Conservation (phyloP, 2,888 invertebrate species). For the Bedellia somnulentella region DNA sequence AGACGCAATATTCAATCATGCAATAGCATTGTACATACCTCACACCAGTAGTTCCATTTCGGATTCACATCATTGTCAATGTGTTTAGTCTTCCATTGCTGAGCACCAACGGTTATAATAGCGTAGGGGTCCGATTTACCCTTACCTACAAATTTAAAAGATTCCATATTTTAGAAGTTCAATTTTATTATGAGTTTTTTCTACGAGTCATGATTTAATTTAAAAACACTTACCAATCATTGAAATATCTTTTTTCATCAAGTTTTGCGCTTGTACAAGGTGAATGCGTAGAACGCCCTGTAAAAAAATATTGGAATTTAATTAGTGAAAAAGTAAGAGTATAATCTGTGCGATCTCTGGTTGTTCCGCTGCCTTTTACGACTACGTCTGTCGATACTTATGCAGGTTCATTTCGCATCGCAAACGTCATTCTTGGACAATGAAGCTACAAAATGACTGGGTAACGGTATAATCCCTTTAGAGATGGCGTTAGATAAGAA, state of each 20-base stretch:
- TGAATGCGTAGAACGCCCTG: constrained; percentile 94
- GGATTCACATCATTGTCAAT: constrained; percentile 94
- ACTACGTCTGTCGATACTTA: too few relatives aligned
- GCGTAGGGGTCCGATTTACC: constrained; percentile 98
- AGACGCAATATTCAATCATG: too few relatives aligned
- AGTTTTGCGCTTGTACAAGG: constrained; percentile 90
- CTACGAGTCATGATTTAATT: not conserved
- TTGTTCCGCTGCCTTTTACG: too few relatives aligned
- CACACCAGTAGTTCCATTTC: constrained; percentile 97
- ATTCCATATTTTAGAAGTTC: not conserved
- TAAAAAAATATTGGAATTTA: constrained; percentile 12
- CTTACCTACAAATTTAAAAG: constrained; percentile 64
- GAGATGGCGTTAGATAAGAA: too few relatives aligned
- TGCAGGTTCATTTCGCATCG: too few relatives aligned
- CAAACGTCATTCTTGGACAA: too few relatives aligned
- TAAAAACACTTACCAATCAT: constrained; percentile 68
- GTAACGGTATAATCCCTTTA: too few relatives aligned
- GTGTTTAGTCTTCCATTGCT: constrained; percentile 90
- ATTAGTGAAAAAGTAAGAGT: constrained; percentile 2
- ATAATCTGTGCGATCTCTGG: too few relatives aligned
- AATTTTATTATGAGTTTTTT: not conserved
- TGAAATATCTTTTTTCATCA: constrained; percentile 95
- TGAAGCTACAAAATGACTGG: too few relatives aligned
- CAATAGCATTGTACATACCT: too few relatives aligned
- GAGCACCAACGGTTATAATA: constrained; percentile 87